phyloP scores from a whole-genome alignment of 2,888 invertebrate genomes.

The Meta bourneti region DNA sequence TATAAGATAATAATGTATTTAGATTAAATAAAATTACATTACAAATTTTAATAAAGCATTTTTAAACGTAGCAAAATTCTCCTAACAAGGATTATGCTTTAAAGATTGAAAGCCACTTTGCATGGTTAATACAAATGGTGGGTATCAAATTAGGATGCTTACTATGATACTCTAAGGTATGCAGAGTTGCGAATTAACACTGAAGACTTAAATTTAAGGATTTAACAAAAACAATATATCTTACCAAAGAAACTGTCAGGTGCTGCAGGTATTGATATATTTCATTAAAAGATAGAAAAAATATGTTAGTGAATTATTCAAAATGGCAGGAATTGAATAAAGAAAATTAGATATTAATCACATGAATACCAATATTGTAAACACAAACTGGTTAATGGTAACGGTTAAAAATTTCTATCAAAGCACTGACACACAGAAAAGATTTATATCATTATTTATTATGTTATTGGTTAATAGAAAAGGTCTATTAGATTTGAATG shows the following conservation, averaged over 20 bases:
- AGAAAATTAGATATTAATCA: constrained; percentile 42
- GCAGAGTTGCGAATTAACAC: too few species aligned
- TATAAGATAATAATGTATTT: too few species aligned
- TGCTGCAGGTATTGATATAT: constrained; percentile 85
- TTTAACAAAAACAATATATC: constrained; percentile 81
- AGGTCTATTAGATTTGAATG: neutral
- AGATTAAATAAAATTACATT: too few species aligned
- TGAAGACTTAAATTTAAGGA: too few species aligned
- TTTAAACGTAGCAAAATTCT: too few species aligned
- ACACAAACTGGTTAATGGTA: neutral
- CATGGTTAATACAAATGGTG: too few species aligned
- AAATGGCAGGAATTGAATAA: constrained; percentile 43
- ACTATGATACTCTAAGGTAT: too few species aligned
- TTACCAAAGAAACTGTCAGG: constrained; percentile 99
- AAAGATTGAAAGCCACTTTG: too few species aligned
- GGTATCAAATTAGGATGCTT: too few species aligned
- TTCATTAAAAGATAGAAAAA: constrained; percentile 64
- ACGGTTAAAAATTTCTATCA: neutral
- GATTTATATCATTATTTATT: neutral
- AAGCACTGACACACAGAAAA: neutral
- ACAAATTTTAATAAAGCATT: too few species aligned
- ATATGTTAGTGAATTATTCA: constrained; percentile 67
- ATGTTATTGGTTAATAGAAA: neutral
- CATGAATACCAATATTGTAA: neutral
- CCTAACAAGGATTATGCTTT: too few species aligned